These are phyloP conservation scores for Elachura formosa DNA, from an alignment of 2,113 vertebrate genomes.

Conservation along the genomic window DNA sequence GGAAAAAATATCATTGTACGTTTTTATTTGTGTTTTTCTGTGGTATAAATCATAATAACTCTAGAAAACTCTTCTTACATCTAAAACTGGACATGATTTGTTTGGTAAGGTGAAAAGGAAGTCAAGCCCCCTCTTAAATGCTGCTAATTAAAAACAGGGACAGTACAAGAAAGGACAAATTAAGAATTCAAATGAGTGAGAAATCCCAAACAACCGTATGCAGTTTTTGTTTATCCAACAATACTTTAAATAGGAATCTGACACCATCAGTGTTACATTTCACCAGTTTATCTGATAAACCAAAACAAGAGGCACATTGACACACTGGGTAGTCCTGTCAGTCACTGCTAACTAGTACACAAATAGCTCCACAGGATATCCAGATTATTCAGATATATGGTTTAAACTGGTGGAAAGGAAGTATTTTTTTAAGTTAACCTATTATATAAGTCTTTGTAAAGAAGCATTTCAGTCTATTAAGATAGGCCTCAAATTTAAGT, in stretches of 20 bases:
- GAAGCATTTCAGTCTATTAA: not conserved
- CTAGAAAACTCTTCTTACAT: not conserved
- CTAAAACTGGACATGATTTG: not conserved
- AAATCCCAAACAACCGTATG: constrained; percentile 43
- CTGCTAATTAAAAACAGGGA: constrained; percentile 73
- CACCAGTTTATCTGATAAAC: constrained; percentile 66
- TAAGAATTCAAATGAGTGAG: constrained; percentile 68
- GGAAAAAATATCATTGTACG: not conserved
- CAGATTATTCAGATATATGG: not conserved
- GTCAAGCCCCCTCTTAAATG: constrained; percentile 16
- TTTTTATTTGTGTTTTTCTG: not conserved
- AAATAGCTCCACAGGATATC: not conserved
- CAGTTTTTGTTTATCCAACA: constrained; percentile 66
- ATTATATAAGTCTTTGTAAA: not conserved
- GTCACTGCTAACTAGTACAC: constrained; percentile 41
- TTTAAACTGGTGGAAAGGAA: not conserved
- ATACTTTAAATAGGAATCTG: constrained; percentile 58
- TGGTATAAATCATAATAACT: not conserved
- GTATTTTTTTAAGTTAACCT: not conserved
- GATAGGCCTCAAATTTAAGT: not conserved
- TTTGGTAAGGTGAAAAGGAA: constrained; percentile 21
- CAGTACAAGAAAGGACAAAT: constrained; percentile 47
- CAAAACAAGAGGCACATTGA: constrained; percentile 14
- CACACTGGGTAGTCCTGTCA: constrained; percentile 62
- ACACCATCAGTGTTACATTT: constrained; percentile 66